phyloP scores from a whole-genome alignment of 2,888 invertebrate species.

The Drosophila tripunctata region DNA sequence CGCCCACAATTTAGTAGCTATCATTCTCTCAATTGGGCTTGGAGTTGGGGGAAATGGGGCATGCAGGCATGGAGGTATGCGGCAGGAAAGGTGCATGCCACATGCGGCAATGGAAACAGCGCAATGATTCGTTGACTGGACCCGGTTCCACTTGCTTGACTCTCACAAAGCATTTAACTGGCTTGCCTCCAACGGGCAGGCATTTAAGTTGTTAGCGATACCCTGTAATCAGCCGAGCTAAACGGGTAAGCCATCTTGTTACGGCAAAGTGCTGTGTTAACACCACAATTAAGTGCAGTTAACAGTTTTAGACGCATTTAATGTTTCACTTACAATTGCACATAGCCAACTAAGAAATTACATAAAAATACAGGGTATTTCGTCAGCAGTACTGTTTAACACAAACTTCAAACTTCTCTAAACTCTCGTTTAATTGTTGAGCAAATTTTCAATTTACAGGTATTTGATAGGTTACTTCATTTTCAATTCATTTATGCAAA shows the following conservation, averaged over 20 bases:
- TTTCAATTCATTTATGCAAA: no score
- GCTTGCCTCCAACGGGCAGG: slow-evolving; percentile 46
- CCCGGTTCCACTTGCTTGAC: slow-evolving; percentile 49
- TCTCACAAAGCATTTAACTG: slow-evolving; percentile 39
- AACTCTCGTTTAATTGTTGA: no score
- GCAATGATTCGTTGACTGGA: slow-evolving; percentile 21
- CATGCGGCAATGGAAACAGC: slow-evolving; percentile 3
- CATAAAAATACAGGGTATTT: no score
- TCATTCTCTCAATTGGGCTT: slow-evolving; percentile 17
- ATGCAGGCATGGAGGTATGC: background rate
- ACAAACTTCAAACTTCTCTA: no score
- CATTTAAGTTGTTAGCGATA: slow-evolving; percentile 45
- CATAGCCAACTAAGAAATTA: no score
- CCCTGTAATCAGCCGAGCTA: slow-evolving; percentile 5
- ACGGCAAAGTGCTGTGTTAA: no score
- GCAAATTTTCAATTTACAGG: no score
- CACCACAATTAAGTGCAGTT: background rate
- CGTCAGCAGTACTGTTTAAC: no score
- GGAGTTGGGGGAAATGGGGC: slow-evolving; percentile 4
- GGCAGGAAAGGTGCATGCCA: background rate
- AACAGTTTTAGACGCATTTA: no score
- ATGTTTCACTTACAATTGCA: no score
- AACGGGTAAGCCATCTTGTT: no score
- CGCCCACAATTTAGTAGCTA: slow-evolving; percentile 66
- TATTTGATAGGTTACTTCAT: no score